These are phyloP conservation scores for Mus caroli DNA, from an alignment of 2,797 vertebrate species.

Conservation along the genomic window DNA sequence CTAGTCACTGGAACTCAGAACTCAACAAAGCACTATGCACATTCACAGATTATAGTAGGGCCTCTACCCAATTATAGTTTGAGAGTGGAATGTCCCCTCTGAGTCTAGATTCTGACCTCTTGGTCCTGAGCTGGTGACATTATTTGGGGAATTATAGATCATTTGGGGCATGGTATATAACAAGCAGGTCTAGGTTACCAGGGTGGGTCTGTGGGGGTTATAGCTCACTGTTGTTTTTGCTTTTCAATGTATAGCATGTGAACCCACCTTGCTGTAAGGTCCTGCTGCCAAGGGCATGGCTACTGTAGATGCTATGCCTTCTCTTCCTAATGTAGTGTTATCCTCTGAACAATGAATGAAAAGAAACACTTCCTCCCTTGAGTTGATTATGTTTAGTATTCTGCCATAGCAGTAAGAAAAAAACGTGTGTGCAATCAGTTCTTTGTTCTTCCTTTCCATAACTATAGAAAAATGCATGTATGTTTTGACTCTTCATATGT, in stretches of 20 bases:
- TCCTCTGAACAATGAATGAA: background rate
- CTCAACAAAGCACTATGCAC: background rate
- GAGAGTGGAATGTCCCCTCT: background rate
- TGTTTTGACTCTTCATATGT: background rate
- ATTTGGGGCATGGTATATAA: background rate
- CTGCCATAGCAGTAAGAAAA: background rate
- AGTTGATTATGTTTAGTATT: background rate
- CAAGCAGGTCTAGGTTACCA: background rate
- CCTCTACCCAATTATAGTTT: background rate
- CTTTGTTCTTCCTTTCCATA: constrained; percentile 12
- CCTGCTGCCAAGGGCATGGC: background rate
- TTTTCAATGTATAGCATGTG: background rate
- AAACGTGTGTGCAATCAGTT: background rate
- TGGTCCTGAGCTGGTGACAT: background rate
- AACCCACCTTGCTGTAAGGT: background rate
- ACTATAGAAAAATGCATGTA: background rate
- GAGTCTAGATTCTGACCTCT: background rate
- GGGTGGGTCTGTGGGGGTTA: background rate
- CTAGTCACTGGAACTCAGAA: background rate
- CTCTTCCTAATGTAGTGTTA: background rate
- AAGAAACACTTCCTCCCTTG: background rate
- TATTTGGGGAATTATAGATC: background rate
- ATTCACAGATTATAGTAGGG: background rate
- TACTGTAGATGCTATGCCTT: background rate
- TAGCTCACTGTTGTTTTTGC: background rate